A percentile compares a stretch with the other conserved stretches of the same genome.
Evolutionary conservation across 2,888 invertebrate genomes (phyloP).

Genomic region (Drosophila demipolita): DNA sequence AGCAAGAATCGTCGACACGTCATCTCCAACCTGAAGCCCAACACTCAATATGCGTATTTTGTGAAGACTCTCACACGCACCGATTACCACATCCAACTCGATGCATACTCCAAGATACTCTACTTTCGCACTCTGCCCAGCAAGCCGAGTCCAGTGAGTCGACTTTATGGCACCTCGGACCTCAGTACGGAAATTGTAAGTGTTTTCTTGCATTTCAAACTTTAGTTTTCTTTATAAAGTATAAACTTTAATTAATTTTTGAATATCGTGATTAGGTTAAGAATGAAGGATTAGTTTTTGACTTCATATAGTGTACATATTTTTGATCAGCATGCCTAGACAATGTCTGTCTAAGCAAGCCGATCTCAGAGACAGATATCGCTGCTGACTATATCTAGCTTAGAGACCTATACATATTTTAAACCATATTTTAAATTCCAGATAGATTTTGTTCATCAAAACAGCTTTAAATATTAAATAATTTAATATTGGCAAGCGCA

Average conservation of each 20-base stretch:
- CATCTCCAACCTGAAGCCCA: constrained; percentile 91
- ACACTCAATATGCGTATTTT: constrained; percentile 96
- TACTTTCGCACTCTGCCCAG: constrained; percentile 91
- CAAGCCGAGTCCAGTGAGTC: constrained; percentile 77
- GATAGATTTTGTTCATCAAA: not conserved
- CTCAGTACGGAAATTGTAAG: constrained; percentile 79
- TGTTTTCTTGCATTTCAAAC: not conserved
- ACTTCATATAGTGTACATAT: not conserved
- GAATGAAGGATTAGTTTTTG: not conserved
- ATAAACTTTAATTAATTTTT: not conserved
- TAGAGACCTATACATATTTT: not conserved
- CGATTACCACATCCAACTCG: constrained; percentile 88
- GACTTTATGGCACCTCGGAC: constrained; percentile 74
- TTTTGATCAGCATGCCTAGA: not conserved
- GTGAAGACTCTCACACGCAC: constrained; percentile 95
- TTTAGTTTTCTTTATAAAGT: not conserved
- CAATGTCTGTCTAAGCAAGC: not conserved
- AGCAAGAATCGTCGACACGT: constrained; percentile 86
- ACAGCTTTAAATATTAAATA: not conserved
- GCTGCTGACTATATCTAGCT: not conserved
- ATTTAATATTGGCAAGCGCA: not conserved
- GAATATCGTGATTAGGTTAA: no score
- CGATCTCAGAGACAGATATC: no score
- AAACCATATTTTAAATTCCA: not conserved
- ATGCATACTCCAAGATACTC: constrained; percentile 92